A percentile compares a stretch with the other conserved stretches of the same genome.
These are phyloP conservation scores for Arge pagana DNA, from an alignment of 2,888 invertebrate species.

Conservation along the genomic window DNA sequence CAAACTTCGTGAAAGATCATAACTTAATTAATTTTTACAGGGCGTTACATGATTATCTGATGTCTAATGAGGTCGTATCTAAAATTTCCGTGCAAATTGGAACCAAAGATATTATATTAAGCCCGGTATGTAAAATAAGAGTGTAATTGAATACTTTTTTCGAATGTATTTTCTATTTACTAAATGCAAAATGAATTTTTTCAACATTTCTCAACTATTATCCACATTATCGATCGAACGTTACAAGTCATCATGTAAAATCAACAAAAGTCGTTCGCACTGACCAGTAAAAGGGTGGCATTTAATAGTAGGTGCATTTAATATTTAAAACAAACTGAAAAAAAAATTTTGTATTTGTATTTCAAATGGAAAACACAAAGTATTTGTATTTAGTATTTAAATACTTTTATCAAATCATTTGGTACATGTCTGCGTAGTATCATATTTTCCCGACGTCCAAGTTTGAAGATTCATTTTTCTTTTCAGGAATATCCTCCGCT, in stretches of 20 bases:
- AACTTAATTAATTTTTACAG: constrained; percentile 48
- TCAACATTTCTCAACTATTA: no score
- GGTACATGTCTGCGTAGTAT: not conserved
- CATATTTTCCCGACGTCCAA: constrained; percentile 12
- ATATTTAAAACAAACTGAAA: no score
- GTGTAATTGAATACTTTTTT: no score
- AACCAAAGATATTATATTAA: constrained; percentile 79
- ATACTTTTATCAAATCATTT: constrained; percentile 8
- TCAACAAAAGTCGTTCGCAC: not conserved
- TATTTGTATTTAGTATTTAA: constrained; percentile 6
- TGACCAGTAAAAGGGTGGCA: not conserved
- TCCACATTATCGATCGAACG: no score
- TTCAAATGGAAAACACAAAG: constrained; percentile 3
- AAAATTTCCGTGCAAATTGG: constrained; percentile 78
- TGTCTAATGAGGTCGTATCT: constrained; percentile 69
- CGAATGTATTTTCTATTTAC: no score
- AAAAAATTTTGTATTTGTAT: not conserved
- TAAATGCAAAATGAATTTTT: no score
- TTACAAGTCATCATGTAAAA: no score
- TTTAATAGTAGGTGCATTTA: not conserved
- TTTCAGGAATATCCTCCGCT: constrained; percentile 74
- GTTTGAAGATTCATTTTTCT: constrained; percentile 17
- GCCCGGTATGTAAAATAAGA: constrained; percentile 68
- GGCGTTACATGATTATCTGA: constrained; percentile 69
- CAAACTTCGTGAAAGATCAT: no score